A percentile compares a stretch with the other conserved stretches of the same genome.
phyloP scores from a whole-genome alignment of 2,113 vertebrate genomes.

The Tragelaphus buxtoni region DNA sequence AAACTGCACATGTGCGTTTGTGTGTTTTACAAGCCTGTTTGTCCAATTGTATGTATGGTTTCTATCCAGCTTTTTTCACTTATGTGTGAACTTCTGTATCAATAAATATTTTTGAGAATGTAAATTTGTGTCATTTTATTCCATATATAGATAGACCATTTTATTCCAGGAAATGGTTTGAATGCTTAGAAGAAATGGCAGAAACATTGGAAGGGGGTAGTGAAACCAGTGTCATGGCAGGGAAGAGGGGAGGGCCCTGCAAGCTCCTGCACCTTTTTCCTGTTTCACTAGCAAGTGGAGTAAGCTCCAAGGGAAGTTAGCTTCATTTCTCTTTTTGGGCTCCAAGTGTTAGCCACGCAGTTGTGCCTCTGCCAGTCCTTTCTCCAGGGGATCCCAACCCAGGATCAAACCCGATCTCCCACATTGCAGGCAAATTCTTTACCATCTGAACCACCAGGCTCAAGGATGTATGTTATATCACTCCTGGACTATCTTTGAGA shows the following conservation, averaged over 20 bases:
- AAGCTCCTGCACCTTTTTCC: neutral
- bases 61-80: neutral
- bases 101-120: constrained; percentile 40
- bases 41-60: neutral
- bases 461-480: neutral
- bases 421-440: neutral
- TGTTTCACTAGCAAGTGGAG: rapidly evolving
- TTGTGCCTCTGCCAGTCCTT: neutral
- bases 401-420: neutral
- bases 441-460: neutral
- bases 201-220: too few relatives aligned
- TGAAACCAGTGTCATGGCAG: rapidly evolving
- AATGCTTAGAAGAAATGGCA: neutral
- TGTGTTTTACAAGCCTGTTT: neutral
- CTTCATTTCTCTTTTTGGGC: neutral
- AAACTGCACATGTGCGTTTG: rapidly evolving
- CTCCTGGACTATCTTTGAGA: neutral
- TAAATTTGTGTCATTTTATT: neutral
- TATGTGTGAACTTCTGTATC: neutral
- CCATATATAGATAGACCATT: neutral
- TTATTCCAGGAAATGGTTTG: neutral
- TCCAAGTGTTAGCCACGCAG: neutral
- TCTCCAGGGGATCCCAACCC: neutral
- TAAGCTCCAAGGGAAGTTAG: neutral
- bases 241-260: neutral